A percentile compares a stretch with the other conserved stretches of the same genome.
phyloP scores from a whole-genome alignment of 1,140 invertebrate genomes.

The Zaprionus africanus region DNA sequence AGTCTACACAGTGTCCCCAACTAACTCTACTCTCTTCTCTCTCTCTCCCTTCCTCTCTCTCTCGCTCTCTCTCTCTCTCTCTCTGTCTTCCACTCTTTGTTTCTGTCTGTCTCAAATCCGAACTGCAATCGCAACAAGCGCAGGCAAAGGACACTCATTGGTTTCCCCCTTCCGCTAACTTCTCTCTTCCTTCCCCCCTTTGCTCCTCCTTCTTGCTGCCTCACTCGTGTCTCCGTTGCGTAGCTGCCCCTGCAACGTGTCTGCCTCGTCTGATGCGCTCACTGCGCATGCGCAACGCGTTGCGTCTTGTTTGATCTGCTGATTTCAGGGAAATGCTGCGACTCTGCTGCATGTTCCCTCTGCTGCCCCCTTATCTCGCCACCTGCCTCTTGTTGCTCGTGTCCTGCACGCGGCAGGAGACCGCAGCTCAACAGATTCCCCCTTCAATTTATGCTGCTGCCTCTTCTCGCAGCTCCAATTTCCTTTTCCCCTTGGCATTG shows the following conservation, averaged over 20 bases:
- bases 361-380: background rate
- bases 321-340: constrained; percentile 67
- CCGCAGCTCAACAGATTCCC: background rate
- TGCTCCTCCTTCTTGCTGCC: background rate
- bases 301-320: constrained; percentile 79
- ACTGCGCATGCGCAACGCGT: constrained; percentile 77
- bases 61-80: background rate
- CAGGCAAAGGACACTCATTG: constrained; percentile 28
- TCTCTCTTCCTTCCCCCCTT: background rate
- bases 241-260: background rate
- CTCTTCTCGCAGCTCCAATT: background rate
- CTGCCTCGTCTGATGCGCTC: constrained; percentile 12
- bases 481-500: background rate
- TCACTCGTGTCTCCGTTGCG: background rate
- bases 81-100: too few species aligned
- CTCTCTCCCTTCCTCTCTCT: background rate
- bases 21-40: too few species aligned
- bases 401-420: background rate
- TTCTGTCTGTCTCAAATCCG: constrained; percentile 17
- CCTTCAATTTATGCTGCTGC: constrained; percentile 7
- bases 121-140: constrained; percentile 26
- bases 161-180: too few species aligned
- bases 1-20: background rate
- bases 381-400: background rate
- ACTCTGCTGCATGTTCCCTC: background rate